These are phyloP conservation scores for Babylonia areolata DNA, from an alignment of 1,140 invertebrate species.

Conservation along the genomic window DNA sequence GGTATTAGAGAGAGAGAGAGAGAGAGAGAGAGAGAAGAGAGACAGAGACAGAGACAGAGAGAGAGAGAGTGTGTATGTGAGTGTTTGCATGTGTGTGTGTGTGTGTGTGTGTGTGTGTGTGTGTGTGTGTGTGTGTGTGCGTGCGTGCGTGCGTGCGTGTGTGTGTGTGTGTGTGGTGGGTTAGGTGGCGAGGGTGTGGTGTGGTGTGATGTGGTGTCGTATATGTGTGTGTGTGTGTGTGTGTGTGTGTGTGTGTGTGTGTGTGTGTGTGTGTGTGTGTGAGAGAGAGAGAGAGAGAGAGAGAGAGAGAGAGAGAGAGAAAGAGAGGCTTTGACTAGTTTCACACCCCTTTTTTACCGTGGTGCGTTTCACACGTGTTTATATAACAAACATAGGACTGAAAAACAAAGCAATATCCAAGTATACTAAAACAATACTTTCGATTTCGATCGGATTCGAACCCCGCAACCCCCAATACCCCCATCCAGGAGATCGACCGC, in stretches of 20 bases:
- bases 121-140: not conserved
- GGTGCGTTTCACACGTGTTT: too few species aligned
- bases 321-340: not conserved
- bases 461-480: too few species aligned
- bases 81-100: not conserved
- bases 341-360: too few species aligned
- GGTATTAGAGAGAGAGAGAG: too few species aligned
- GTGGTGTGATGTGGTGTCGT: too few species aligned
- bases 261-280: not conserved
- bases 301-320: not conserved
- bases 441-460: too few species aligned
- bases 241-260: not conserved
- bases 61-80: not conserved
- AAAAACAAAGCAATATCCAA: not conserved
- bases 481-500: slow-evolving; percentile 49
- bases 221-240: not conserved
- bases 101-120: not conserved
- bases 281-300: slow-evolving; percentile 40
- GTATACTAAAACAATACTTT: not conserved
- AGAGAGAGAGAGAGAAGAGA: too few species aligned
- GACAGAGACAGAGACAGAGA: too few species aligned
- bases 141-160: not conserved
- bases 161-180: too few species aligned
- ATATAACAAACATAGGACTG: slow-evolving; percentile 1
- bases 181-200: too few species aligned